A percentile compares a stretch with the other conserved stretches of the same genome.
Conservation (phyloP, 2,888 invertebrate genomes). For the Acrobasis repandana region DNA sequence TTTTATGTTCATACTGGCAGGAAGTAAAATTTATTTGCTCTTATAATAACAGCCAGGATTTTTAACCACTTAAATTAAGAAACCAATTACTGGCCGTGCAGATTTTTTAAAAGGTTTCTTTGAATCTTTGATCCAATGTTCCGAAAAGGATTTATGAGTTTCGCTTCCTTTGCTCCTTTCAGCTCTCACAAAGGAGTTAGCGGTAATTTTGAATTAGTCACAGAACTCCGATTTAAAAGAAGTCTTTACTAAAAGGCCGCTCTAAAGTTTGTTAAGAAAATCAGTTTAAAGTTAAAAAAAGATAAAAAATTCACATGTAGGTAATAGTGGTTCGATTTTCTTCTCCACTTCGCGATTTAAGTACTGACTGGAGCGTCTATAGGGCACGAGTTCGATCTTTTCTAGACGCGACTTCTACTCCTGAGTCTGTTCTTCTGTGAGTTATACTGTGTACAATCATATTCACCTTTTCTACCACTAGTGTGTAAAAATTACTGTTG, state of each 20-base stretch:
- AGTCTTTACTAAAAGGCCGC: neutral
- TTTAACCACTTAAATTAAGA: conserved; percentile 16
- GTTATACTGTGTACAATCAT: no score
- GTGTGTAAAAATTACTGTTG: no score
- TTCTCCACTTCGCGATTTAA: no score
- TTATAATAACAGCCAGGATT: conserved; percentile 2
- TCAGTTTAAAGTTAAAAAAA: no score
- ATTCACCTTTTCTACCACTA: no score
- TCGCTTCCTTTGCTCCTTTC: neutral
- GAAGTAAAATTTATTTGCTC: conserved; percentile 22
- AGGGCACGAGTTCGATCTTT: no score
- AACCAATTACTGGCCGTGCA: neutral
- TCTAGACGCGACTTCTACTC: no score
- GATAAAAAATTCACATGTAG: no score
- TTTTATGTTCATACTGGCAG: conserved; percentile 29
- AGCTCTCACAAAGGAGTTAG: neutral
- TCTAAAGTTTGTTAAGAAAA: neutral
- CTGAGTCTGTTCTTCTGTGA: no score
- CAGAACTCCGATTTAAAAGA: neutral
- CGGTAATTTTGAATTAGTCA: neutral
- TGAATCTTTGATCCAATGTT: neutral
- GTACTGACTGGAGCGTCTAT: no score
- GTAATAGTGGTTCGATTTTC: no score
- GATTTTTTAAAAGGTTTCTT: neutral
- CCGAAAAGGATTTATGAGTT: neutral